A percentile compares a stretch with the other conserved stretches of the same genome.
Conservation (phyloP, 2,888 invertebrate genomes). For the Micoletzkya japonica region DNA sequence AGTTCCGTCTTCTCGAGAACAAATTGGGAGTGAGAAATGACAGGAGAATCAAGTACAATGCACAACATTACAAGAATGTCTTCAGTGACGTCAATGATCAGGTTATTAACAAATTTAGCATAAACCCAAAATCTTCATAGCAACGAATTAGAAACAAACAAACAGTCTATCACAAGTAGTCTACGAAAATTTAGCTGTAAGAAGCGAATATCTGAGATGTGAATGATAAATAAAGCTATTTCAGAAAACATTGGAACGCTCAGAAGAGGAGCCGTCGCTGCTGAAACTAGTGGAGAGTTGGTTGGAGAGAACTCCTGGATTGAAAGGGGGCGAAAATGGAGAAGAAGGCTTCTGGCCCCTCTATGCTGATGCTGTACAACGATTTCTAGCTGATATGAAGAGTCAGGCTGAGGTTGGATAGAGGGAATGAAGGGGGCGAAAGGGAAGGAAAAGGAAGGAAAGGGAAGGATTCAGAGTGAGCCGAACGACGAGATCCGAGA, state of each 20-base stretch:
- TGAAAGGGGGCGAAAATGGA: constrained; percentile 69
- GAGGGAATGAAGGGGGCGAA: background rate
- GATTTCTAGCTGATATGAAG: constrained; percentile 71
- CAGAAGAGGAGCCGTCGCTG: constrained; percentile 83
- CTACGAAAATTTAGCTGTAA: background rate
- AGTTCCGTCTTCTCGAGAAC: constrained; percentile 93
- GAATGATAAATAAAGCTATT: constrained; percentile 19
- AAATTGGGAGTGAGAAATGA: constrained; percentile 71
- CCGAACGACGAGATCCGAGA: constrained; percentile 68
- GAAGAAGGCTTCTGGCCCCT: constrained; percentile 88
- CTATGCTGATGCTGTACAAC: constrained; percentile 72
- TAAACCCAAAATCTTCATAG: no score
- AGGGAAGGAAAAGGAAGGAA: background rate
- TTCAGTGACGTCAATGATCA: constrained; percentile 32
- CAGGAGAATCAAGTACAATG: constrained; percentile 76
- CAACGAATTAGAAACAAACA: no score
- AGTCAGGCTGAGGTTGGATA: constrained; percentile 52
- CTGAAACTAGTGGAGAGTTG: constrained; percentile 77
- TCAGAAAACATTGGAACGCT: constrained; percentile 67
- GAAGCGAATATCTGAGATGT: background rate
- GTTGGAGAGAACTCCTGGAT: constrained; percentile 87
- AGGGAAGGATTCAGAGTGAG: background rate
- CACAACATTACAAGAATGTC: constrained; percentile 75
- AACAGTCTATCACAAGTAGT: no score
- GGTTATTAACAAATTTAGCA: background rate